Conservation (phyloP, 2,113 vertebrate genomes). For the Notarius quadriscutis region DNA sequence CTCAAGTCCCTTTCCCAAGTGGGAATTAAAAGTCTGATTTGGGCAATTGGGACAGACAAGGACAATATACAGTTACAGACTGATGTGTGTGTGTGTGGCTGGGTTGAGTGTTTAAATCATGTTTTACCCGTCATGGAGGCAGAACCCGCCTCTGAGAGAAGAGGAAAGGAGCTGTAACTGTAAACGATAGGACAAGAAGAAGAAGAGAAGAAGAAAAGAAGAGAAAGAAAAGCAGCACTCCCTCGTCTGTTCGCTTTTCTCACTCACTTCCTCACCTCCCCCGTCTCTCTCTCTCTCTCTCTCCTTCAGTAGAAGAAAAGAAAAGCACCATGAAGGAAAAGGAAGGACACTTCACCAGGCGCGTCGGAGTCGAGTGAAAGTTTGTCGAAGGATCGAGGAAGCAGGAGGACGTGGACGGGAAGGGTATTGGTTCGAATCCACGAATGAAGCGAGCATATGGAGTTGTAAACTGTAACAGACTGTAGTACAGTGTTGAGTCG, state of each 20-base stretch:
- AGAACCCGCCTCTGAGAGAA: conserved; percentile 44
- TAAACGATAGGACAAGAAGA: conserved; percentile 39
- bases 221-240: conserved; percentile 43
- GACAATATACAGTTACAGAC: not conserved
- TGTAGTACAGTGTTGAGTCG: not conserved
- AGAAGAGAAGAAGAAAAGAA: conserved; percentile 38
- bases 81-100: not conserved
- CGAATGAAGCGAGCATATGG: not conserved
- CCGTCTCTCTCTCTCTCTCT: conserved; percentile 24
- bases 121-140: conserved; percentile 9
- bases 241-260: conserved; percentile 49
- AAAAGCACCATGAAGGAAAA: conserved; percentile 51
- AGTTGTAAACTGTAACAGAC: conserved; percentile 3
- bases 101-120: not conserved
- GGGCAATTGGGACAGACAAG: not conserved
- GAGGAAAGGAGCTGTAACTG: conserved; percentile 20
- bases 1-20: not conserved
- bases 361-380: conserved; percentile 55
- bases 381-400: conserved; percentile 35
- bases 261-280: conserved; percentile 51
- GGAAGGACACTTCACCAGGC: conserved; percentile 43
- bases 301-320: conserved; percentile 45
- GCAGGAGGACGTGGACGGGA: conserved; percentile 42
- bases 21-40: not conserved
- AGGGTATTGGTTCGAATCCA: conserved; percentile 47